Percentiles rank a stretch among this genome's conserved stretches.
Evolutionary conservation across 2,888 invertebrate species (phyloP).

Genomic region (Clanis bilineata): DNA sequence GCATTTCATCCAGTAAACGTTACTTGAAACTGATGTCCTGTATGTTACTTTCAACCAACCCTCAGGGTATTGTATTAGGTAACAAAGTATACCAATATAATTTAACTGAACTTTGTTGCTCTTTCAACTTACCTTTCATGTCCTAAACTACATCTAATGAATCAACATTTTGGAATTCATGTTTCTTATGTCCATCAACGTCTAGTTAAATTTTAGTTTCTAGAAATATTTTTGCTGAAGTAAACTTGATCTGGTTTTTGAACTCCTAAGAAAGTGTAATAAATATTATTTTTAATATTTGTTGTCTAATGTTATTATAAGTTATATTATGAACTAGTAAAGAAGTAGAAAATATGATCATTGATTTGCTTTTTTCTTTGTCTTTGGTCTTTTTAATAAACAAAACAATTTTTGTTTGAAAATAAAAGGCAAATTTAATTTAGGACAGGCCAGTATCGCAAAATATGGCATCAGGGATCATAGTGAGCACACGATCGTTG

Average conservation of each 20-base stretch:
- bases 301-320: too few species aligned
- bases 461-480: slow-evolving; percentile 92
- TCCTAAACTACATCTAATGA: not conserved
- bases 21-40: not conserved
- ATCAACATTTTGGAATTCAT: not conserved
- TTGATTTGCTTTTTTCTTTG: too few species aligned
- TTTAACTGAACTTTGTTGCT: not conserved
- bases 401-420: not conserved
- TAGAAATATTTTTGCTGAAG: too few species aligned
- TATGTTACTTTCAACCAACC: not conserved
- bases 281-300: too few species aligned
- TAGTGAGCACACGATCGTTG: slow-evolving; percentile 92
- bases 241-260: too few species aligned
- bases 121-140: not conserved
- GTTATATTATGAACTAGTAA: too few species aligned
- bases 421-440: slow-evolving; percentile 16
- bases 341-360: too few species aligned
- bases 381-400: not conserved
- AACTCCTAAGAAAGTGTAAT: too few species aligned
- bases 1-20: not conserved
- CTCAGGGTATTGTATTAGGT: not conserved
- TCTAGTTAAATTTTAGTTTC: too few species aligned
- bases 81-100: not conserved
- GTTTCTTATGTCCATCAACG: not conserved
- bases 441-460: slow-evolving; percentile 86